Conservation (phyloP, 2,113 vertebrate species). For the Polypterus senegalus region DNA sequence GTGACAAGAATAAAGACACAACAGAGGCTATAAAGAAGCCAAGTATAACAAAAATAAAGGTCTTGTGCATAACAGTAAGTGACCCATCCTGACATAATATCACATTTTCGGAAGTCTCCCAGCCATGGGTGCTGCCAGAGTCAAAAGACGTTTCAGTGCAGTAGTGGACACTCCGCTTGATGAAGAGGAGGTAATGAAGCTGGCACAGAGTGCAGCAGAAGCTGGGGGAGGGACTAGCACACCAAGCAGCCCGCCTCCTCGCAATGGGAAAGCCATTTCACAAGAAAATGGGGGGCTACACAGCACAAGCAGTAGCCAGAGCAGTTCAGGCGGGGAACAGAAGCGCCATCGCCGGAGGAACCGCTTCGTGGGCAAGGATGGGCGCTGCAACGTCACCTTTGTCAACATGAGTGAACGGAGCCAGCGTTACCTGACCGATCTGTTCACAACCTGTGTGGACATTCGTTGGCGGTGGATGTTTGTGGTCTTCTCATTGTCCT, state of each 20-base stretch:
- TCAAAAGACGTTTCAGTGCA: slow-evolving; percentile 57
- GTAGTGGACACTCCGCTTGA: slow-evolving; percentile 54
- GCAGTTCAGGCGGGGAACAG: slow-evolving; percentile 21
- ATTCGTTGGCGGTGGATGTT: slow-evolving; percentile 89
- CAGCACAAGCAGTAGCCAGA: slow-evolving; percentile 23
- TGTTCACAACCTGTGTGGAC: slow-evolving; percentile 86
- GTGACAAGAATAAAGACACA: too few relatives aligned
- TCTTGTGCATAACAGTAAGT: too few relatives aligned
- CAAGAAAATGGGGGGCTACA: slow-evolving; percentile 34
- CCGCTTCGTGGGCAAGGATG: slow-evolving; percentile 80
- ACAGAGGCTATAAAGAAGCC: too few relatives aligned
- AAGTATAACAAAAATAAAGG: too few relatives aligned
- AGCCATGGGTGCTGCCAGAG: slow-evolving; percentile 51
- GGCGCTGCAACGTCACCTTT: slow-evolving; percentile 79
- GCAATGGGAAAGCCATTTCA: slow-evolving; percentile 41
- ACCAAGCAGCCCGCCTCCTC: slow-evolving; percentile 31
- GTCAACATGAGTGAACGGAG: slow-evolving; percentile 77
- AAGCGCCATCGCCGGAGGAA: slow-evolving; percentile 42
- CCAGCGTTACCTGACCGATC: slow-evolving; percentile 75
- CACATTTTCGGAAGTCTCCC: neutral
- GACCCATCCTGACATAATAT: too few relatives aligned
- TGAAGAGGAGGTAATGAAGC: slow-evolving; percentile 58
- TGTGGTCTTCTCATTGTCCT: slow-evolving; percentile 78
- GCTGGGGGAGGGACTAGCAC: slow-evolving; percentile 31
- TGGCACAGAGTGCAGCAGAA: slow-evolving; percentile 49